phyloP scores from a whole-genome alignment of 2,888 invertebrate genomes.

The Dendrolimus pini region DNA sequence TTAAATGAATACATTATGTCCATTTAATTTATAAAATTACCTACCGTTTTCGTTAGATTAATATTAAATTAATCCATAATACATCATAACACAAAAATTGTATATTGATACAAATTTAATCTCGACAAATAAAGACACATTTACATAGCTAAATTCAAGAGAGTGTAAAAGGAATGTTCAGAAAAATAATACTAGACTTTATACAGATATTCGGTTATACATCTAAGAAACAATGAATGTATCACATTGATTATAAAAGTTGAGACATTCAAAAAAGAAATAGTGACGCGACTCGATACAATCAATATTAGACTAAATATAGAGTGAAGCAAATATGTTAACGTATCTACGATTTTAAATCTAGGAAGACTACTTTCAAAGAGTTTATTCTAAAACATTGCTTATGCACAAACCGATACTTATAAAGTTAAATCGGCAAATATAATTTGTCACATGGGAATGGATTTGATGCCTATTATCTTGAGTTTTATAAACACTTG shows the following conservation, averaged over 20 bases:
- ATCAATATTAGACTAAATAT: no score
- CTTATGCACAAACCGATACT: no score
- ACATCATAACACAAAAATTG: neutral
- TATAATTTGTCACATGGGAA: no score
- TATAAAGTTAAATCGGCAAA: no score
- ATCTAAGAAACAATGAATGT: neutral
- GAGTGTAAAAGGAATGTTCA: neutral
- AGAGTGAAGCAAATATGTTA: no score
- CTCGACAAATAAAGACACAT: neutral
- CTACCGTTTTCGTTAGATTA: neutral
- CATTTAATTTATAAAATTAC: neutral
- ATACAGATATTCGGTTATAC: neutral
- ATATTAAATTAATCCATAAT: slow-evolving; percentile 1
- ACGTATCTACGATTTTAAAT: no score
- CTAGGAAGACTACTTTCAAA: no score
- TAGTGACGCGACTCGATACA: no score
- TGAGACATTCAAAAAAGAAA: neutral
- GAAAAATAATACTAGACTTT: neutral
- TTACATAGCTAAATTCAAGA: neutral
- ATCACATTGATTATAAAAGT: neutral
- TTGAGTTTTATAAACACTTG: no score
- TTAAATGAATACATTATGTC: slow-evolving; percentile 13
- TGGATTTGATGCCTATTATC: no score
- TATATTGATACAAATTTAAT: neutral
- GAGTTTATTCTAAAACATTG: no score